Evolutionary conservation across 2,888 invertebrate genomes (phyloP).

Genomic region (Luffia ferchaultella): DNA sequence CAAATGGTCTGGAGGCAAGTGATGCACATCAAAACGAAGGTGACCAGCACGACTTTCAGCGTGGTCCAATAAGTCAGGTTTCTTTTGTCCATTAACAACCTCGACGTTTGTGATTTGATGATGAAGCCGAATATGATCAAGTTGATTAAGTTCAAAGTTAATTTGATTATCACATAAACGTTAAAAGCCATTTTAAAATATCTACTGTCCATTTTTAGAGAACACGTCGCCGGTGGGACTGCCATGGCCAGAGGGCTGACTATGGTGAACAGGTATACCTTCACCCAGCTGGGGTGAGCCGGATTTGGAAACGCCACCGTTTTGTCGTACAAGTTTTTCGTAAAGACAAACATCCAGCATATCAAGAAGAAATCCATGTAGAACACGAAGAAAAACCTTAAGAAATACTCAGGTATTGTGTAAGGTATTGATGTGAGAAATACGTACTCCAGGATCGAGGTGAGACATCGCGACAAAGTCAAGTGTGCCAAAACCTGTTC

Average conservation of each 20-base stretch:
- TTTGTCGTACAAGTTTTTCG: slow-evolving; percentile 31
- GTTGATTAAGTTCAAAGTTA: neutral
- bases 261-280: neutral
- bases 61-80: neutral
- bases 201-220: neutral
- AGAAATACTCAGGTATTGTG: neutral
- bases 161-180: neutral
- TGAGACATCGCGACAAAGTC: neutral
- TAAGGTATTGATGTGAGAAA: neutral
- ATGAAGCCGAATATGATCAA: neutral
- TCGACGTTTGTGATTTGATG: neutral
- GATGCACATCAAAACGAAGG: neutral
- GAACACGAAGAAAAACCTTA: slow-evolving; percentile 14
- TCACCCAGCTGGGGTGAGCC: neutral
- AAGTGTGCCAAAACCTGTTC: neutral
- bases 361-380: slow-evolving; percentile 33
- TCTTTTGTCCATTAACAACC: neutral
- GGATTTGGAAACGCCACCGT: neutral
- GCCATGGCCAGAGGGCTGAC: neutral
- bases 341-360: slow-evolving; percentile 39
- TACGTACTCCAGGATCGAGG: neutral
- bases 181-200: neutral
- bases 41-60: neutral
- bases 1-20: neutral
- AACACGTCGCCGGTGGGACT: neutral